Conservation (phyloP, 2,888 invertebrate genomes). For the Tinea pellionella region DNA sequence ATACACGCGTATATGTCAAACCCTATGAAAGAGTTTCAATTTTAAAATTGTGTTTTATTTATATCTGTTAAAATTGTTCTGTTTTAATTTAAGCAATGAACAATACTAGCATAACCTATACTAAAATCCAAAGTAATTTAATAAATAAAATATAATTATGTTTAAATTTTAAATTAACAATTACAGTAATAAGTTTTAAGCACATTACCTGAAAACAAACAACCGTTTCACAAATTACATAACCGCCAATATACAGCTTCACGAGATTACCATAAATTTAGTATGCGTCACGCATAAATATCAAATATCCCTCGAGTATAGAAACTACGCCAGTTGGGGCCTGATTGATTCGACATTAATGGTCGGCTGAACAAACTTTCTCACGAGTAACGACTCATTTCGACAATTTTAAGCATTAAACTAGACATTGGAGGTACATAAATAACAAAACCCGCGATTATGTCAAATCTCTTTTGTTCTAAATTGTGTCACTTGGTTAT, state of each 20-base stretch:
- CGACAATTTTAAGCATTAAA: conserved; percentile 50
- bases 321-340: conserved; percentile 29
- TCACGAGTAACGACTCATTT: conserved; percentile 40
- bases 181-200: background rate
- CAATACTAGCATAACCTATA: too few relatives aligned
- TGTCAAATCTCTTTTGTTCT: background rate
- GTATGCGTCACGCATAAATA: conserved; percentile 15
- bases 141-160: too few relatives aligned
- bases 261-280: conserved; percentile 17
- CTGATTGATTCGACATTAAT: conserved; percentile 62
- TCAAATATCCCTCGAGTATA: conserved; percentile 28
- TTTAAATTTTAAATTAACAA: too few relatives aligned
- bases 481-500: conserved; percentile 26
- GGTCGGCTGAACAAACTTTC: conserved; percentile 39
- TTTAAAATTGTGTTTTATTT: too few relatives aligned
- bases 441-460: conserved; percentile 10
- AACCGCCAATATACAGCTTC: conserved; percentile 13
- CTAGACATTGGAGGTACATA: conserved; percentile 16
- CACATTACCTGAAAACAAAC: background rate
- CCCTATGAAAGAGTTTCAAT: too few relatives aligned
- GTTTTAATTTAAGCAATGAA: too few relatives aligned
- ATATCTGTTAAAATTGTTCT: too few relatives aligned
- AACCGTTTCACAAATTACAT: conserved; percentile 11
- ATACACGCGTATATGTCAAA: too few relatives aligned
- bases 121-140: too few relatives aligned